Base-by-base conservation (phyloP, 2,888 invertebrate species). In the Epinotia bilunana region DNA sequence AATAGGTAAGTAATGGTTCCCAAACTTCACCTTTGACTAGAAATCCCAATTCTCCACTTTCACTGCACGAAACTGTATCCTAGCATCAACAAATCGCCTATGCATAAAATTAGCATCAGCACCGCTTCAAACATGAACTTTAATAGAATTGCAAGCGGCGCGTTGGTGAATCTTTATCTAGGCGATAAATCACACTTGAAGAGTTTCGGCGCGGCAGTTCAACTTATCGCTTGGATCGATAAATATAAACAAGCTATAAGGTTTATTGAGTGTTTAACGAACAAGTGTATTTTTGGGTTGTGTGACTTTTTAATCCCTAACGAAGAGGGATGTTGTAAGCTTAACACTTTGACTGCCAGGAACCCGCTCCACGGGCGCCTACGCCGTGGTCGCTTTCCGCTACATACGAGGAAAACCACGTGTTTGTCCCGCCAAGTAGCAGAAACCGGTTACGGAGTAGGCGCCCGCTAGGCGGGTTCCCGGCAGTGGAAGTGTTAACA, bases 111-210 rank as follows among this genome's bases (percentile, higher is more conserved):
- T 75, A 72, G 43, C 74, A 74, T 75, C 67, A 46, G 43, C 60
- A 74, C 62, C 72, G 67, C 9, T 70, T 64, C 53, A 72, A 57
- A 28, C 70, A 58, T 65, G 74, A 67, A 57, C 71, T 67, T 43
- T 75, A 61, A 75, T 75, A 67, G 72, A 72, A 67, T 75, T 20
- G 75, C 72, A 18, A 43, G 61, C 43, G 58, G 43, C 65, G 64
- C 60, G 71, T 61, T 67, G 58, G 46, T 46, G 72, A 72, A 67
- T 72, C 67, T 75, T 72, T 75, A 75, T 75, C 75, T 72, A 67
- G 53, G 65, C 67, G 61, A 75, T 75, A 75, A 75, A 75, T 75
- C 75, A 75, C 75, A 75, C 71, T 75, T 62, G 71, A 72, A 65
- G 72, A 75, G 71, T 75, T 75, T 72, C 75, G 75, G 33, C 49